These are phyloP conservation scores for Cenopis cana DNA, from an alignment of 2,888 invertebrate species.

Conservation along the genomic window DNA sequence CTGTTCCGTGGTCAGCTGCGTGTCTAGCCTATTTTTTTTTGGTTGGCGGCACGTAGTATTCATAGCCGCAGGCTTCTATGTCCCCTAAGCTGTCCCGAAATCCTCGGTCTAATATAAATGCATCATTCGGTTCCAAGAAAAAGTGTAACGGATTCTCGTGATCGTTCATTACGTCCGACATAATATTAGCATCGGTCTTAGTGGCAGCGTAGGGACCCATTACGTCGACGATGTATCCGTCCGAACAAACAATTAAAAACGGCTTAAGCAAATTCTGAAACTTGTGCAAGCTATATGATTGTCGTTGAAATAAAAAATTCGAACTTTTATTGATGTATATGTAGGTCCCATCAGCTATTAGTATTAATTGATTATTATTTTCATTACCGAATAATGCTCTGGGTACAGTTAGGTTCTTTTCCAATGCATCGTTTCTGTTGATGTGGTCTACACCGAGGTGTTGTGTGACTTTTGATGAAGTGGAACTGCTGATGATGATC, in stretches of 20 bases:
- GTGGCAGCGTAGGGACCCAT: not conserved
- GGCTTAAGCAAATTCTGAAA: constrained; percentile 1
- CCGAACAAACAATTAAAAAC: not conserved
- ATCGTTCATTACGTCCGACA: not conserved
- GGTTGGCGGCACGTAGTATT: constrained; percentile 12
- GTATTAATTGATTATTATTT: not conserved
- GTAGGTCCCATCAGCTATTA: not conserved
- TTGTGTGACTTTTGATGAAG: too few relatives aligned
- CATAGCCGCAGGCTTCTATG: constrained; percentile 9
- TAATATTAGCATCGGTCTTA: not conserved
- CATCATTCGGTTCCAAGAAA: constrained; percentile 1
- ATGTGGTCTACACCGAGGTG: too few relatives aligned
- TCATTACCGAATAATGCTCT: not conserved
- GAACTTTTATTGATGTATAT: not conserved
- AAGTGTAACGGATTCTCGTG: constrained; percentile 4
- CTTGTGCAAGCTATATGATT: constrained; percentile 5
- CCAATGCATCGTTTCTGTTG: too few relatives aligned
- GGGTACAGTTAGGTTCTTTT: too few relatives aligned
- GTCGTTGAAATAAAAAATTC: constrained; percentile 1
- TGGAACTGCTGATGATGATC: too few relatives aligned
- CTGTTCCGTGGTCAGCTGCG: constrained; percentile 3
- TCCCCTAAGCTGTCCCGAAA: constrained; percentile 5
- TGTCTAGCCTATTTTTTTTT: not conserved
- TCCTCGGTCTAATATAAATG: constrained; percentile 13
- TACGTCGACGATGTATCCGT: constrained; percentile 6